Evolutionary conservation across 23 tunicate genomes (phyloP).

Genomic region (Ciona savignyi): DNA sequence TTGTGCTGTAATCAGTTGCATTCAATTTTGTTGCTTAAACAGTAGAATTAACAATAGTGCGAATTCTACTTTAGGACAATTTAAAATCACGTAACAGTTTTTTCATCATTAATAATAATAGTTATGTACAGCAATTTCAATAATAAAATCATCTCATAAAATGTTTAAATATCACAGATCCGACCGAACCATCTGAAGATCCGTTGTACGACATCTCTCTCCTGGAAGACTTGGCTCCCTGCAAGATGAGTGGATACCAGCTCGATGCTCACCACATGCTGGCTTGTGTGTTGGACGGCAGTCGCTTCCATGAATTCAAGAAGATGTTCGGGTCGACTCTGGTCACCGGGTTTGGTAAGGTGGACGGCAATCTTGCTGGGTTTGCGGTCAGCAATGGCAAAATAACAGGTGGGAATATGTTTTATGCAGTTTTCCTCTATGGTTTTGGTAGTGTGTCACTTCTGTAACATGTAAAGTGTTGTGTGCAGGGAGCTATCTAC

Average conservation of each 20-base stretch:
- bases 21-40: no score
- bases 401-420: conserved; percentile 37
- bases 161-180: neutral
- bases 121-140: no score
- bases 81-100: no score
- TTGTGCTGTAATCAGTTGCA: no score
- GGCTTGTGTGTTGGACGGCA: conserved; percentile 48
- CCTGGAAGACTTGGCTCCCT: conserved; percentile 32
- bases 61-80: no score
- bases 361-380: conserved; percentile 69
- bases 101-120: no score
- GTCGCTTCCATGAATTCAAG: conserved; percentile 94
- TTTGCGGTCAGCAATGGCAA: conserved; percentile 79
- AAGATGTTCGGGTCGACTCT: conserved; percentile 45
- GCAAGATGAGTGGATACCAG: conserved; percentile 19
- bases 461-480: no score
- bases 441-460: no score
- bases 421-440: no score
- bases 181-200: conserved; percentile 14
- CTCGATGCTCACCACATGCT: conserved; percentile 37
- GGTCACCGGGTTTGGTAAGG: conserved; percentile 67
- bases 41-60: no score
- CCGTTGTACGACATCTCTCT: conserved; percentile 7
- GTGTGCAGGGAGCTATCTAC: no score
- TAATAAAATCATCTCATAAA: no score